These are phyloP conservation scores for Galbula dea DNA, from an alignment of 2,113 vertebrate genomes.

Conservation along the genomic window DNA sequence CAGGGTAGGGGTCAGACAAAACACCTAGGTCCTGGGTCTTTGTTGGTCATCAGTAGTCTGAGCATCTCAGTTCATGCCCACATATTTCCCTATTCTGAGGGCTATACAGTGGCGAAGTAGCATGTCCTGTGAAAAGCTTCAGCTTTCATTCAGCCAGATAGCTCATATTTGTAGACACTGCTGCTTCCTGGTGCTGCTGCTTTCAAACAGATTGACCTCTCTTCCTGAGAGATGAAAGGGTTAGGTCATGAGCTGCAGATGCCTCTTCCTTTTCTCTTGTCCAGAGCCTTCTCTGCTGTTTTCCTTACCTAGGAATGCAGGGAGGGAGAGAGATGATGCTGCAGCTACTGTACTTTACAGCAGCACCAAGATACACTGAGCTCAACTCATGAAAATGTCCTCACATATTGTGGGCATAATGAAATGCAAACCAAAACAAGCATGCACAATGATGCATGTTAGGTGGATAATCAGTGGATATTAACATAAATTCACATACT, in stretches of 20 bases:
- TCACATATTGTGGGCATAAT: neutral
- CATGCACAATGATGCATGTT: accelerated
- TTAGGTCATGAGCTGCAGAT: neutral
- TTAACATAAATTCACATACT: accelerated
- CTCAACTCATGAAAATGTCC: neutral
- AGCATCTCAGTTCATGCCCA: neutral
- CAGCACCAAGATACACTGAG: neutral
- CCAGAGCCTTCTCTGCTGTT: neutral
- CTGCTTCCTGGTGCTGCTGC: neutral
- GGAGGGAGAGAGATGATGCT: neutral
- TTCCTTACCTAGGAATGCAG: neutral
- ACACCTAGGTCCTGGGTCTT: neutral
- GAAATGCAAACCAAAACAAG: neutral
- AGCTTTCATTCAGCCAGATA: neutral
- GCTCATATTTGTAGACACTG: neutral
- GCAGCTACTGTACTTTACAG: neutral
- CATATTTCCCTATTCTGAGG: neutral
- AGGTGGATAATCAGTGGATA: neutral
- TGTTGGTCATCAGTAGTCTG: neutral
- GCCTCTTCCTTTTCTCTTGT: neutral
- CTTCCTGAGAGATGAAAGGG: neutral
- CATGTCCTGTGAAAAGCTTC: neutral
- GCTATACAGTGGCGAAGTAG: neutral
- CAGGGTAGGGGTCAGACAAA: neutral
- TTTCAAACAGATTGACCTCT: neutral